These are phyloP conservation scores for Piaya cayana DNA, from an alignment of 2,113 vertebrate genomes.

Conservation along the genomic window DNA sequence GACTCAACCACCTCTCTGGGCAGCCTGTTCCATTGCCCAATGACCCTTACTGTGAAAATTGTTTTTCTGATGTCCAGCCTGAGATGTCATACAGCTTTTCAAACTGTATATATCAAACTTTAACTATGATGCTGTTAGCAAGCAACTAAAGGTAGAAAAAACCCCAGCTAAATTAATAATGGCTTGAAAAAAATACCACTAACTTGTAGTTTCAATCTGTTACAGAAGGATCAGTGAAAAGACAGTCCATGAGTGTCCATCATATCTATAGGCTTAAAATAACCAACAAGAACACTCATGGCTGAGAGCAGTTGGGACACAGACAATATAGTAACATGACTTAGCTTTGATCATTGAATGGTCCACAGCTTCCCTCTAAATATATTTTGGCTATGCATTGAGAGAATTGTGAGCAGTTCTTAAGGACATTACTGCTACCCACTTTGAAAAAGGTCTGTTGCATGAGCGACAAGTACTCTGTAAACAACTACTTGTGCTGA, in stretches of 20 bases:
- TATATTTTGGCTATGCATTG: neutral
- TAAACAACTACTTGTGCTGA: neutral
- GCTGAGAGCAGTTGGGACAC: neutral
- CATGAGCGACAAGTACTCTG: neutral
- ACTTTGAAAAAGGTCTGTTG: neutral
- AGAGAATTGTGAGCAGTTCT: neutral
- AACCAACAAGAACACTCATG: neutral
- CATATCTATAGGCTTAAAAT: neutral
- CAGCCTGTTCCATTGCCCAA: too few species aligned
- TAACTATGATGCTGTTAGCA: neutral
- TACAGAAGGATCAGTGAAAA: neutral
- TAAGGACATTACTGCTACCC: neutral
- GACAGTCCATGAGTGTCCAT: neutral
- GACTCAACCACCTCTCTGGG: too few species aligned
- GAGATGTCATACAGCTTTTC: neutral
- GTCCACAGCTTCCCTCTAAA: neutral
- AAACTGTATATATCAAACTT: neutral
- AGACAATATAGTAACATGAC: neutral
- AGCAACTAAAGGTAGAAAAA: neutral
- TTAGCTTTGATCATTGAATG: neutral
- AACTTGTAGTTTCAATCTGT: neutral
- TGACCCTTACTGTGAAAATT: too few species aligned
- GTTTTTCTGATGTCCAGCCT: too few species aligned
- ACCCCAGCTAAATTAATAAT: neutral
- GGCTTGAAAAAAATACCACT: neutral